Evolutionary conservation across 23 tunicate species (phyloP).

Genomic region (Ascidia mentula): DNA sequence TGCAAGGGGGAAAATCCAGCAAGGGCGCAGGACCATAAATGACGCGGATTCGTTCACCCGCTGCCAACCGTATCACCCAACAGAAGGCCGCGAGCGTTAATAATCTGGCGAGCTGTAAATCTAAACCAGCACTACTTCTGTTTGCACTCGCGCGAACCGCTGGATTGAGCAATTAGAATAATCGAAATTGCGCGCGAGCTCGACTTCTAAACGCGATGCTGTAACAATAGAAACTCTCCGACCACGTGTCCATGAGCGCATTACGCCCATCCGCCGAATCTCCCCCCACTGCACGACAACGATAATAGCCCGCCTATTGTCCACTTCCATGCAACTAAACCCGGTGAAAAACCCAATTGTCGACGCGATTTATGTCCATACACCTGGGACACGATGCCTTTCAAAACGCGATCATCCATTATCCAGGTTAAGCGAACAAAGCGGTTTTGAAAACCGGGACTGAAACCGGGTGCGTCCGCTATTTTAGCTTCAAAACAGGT

Average conservation of each 20-base stretch:
- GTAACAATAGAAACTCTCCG: not conserved
- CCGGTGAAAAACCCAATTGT: no score
- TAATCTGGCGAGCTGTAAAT: not conserved
- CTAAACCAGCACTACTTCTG: not conserved
- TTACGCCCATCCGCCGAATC: slow-evolving; percentile 6
- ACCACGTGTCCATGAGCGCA: slow-evolving; percentile 16
- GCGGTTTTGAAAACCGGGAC: no score
- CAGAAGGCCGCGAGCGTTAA: not conserved
- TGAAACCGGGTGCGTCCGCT: no score
- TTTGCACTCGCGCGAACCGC: slow-evolving; percentile 9
- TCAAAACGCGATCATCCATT: no score
- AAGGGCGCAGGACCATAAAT: not conserved
- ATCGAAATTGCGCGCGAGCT: not conserved
- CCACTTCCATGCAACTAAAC: no score
- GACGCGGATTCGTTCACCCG: not conserved
- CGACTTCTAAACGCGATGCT: not conserved
- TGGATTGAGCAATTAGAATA: slow-evolving; percentile 8
- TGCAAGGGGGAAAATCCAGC: no score
- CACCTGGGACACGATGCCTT: no score
- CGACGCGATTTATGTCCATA: no score
- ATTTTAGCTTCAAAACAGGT: no score
- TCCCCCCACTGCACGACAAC: not conserved
- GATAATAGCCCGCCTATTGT: no score
- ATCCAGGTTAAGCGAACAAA: no score
- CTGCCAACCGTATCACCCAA: not conserved